Conservation (phyloP, 2,113 vertebrate genomes). For the Callorhinus ursinus region DNA sequence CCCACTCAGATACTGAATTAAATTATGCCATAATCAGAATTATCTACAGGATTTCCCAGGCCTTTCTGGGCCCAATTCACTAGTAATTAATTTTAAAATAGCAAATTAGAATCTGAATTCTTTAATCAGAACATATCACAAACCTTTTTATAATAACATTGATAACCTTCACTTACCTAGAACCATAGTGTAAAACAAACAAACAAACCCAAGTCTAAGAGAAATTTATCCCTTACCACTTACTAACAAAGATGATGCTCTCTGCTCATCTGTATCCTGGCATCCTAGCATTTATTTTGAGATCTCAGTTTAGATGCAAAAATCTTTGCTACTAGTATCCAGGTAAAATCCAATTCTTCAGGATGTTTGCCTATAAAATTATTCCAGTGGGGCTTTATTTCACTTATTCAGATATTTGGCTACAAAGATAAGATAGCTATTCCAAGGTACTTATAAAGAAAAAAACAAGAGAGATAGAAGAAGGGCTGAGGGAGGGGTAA, state of each 20-base stretch:
- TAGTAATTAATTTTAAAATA: slow-evolving; percentile 41
- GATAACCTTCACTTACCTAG: neutral
- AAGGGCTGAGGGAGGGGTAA: neutral
- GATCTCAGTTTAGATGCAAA: neutral
- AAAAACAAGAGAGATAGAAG: neutral
- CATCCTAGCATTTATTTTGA: neutral
- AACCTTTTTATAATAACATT: neutral
- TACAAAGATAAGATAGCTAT: neutral
- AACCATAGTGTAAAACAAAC: neutral
- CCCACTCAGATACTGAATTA: neutral
- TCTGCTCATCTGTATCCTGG: neutral
- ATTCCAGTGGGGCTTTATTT: neutral
- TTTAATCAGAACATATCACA: neutral
- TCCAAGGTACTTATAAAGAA: neutral
- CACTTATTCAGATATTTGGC: neutral
- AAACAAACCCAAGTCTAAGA: neutral
- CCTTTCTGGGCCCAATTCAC: neutral
- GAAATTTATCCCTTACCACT: neutral
- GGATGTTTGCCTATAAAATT: neutral
- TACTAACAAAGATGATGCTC: neutral
- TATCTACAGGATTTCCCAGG: neutral
- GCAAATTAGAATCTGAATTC: neutral
- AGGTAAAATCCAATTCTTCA: neutral
- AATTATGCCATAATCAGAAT: slow-evolving; percentile 18
- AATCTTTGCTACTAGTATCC: neutral